Percentiles rank a stretch among this genome's conserved stretches.
Conservation (phyloP, 1,140 invertebrate genomes). For the Leptinotarsa undecemlineata region DNA sequence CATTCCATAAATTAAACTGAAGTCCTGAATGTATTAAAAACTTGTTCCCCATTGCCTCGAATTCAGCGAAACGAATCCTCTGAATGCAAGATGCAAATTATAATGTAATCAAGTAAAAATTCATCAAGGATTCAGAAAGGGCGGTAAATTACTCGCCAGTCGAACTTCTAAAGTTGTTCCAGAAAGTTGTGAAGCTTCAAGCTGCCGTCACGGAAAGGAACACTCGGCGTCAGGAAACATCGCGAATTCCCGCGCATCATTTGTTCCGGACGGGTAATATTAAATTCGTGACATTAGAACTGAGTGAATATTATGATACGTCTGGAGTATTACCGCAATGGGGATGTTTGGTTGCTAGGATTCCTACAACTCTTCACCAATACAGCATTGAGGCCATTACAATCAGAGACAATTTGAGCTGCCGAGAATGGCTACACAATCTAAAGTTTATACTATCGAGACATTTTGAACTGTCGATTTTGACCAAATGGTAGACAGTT, state of each 20-base stretch:
- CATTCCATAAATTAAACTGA: not conserved
- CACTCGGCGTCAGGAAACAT: not conserved
- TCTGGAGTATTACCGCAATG: no score
- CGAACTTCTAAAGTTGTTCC: conserved; percentile 1
- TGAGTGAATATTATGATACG: no score
- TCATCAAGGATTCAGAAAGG: not conserved
- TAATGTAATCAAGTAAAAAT: not conserved
- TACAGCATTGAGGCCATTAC: no score
- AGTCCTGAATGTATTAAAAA: not conserved
- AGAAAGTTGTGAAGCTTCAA: not conserved
- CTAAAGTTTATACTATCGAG: no score
- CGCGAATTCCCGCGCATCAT: not conserved
- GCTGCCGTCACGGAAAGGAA: not conserved
- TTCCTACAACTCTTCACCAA: no score
- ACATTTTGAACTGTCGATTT: no score
- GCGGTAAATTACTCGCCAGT: not conserved
- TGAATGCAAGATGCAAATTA: conserved; percentile 1
- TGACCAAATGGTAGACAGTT: no score
- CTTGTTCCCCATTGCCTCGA: not conserved
- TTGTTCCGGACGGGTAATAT: not conserved
- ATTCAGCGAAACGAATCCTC: not conserved
- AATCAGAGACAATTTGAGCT: no score
- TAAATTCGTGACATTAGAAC: not conserved
- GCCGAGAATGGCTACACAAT: no score
- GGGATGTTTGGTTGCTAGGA: no score